These are phyloP conservation scores for Styela plicata DNA, from an alignment of 23 tunicate genomes.

Conservation along the genomic window DNA sequence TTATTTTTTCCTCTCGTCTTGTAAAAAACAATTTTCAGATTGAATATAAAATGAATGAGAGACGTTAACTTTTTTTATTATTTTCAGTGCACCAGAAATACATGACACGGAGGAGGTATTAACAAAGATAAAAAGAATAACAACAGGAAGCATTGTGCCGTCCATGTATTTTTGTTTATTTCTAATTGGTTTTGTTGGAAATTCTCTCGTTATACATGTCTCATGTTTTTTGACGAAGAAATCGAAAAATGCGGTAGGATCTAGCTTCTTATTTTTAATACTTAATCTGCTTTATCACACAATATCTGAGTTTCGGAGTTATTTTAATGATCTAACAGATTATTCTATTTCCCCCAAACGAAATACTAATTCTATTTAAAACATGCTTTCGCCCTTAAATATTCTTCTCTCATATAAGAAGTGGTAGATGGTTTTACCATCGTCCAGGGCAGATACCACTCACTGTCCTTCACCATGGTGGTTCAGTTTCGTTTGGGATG, in stretches of 20 bases:
- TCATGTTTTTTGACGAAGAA: not conserved
- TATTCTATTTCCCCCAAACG: not conserved
- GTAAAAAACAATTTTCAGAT: no score
- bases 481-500: no score
- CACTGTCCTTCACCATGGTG: no score
- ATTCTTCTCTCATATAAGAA: no score
- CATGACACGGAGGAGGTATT: not conserved
- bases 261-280: no score
- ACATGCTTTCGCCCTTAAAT: not conserved
- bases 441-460: no score
- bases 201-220: conserved; percentile 15
- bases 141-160: not conserved
- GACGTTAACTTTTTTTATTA: no score
- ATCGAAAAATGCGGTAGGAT: conserved; percentile 16
- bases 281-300: not conserved
- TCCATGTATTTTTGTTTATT: not conserved
- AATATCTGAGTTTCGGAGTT: no score
- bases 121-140: not conserved
- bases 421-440: no score
- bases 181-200: conserved; percentile 14
- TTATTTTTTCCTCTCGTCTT: no score
- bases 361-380: no score
- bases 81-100: not conserved
- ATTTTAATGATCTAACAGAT: not conserved
- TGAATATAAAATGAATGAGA: no score